These are phyloP conservation scores for Engystomops pustulosus DNA, from an alignment of 2,113 vertebrate genomes.

Conservation along the genomic window DNA sequence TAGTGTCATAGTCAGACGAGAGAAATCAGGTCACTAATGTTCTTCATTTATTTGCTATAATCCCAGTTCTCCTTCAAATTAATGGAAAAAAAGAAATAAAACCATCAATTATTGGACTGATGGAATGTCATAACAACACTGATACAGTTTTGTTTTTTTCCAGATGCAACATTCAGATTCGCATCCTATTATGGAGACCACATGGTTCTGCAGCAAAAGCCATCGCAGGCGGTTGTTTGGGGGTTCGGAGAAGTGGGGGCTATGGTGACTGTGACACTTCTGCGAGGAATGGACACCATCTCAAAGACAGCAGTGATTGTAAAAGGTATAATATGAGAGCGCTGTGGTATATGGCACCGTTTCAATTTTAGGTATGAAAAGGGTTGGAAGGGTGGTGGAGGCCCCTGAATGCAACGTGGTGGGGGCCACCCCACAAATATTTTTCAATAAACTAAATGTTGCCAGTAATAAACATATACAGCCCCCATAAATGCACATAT, in stretches of 20 bases:
- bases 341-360: too few species aligned
- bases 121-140: too few species aligned
- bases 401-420: too few species aligned
- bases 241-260: constrained; percentile 74
- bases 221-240: constrained; percentile 82
- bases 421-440: too few species aligned
- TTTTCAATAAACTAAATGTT: too few species aligned
- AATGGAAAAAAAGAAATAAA: not conserved
- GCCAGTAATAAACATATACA: too few species aligned
- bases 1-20: not conserved
- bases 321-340: constrained; percentile 66
- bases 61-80: too few species aligned
- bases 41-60: too few species aligned
- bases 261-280: constrained; percentile 69
- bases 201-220: constrained; percentile 90
- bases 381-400: too few species aligned
- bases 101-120: not conserved
- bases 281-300: not conserved
- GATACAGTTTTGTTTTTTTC: constrained; percentile 43
- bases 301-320: constrained; percentile 63
- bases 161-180: constrained; percentile 74
- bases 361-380: too few species aligned
- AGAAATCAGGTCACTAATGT: too few species aligned
- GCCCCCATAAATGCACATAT: too few species aligned
- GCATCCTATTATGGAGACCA: constrained; percentile 84